Evolutionary conservation across 2,113 vertebrate species (phyloP).

Genomic region (Motacilla alba): DNA sequence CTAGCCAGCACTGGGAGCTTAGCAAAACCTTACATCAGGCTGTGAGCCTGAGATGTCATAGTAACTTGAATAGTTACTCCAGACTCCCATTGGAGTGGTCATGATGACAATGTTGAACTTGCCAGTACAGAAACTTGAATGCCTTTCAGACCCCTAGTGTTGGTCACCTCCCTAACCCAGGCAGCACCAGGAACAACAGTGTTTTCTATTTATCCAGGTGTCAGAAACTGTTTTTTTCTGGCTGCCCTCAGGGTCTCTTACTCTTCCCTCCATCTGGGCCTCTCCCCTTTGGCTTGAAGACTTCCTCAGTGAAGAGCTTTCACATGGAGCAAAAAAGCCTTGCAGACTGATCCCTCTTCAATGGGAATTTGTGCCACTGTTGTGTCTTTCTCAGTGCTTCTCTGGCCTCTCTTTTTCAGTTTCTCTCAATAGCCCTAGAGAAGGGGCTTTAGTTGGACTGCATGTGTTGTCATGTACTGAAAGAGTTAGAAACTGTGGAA

Average conservation of each 20-base stretch:
- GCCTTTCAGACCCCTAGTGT: neutral
- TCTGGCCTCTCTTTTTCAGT: neutral
- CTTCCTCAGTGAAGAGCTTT: slow-evolving; percentile 39
- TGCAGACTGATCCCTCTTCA: neutral
- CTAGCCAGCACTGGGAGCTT: neutral
- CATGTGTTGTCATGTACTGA: neutral
- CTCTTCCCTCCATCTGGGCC: neutral
- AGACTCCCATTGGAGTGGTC: neutral
- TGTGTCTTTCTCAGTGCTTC: neutral
- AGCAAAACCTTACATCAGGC: neutral
- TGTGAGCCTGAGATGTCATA: neutral
- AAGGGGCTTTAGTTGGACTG: neutral
- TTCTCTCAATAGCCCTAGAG: neutral
- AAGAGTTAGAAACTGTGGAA: neutral
- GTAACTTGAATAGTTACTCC: neutral
- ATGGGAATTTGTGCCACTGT: neutral
- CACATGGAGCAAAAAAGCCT: neutral
- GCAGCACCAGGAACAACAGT: neutral
- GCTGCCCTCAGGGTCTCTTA: neutral
- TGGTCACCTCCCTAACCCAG: neutral
- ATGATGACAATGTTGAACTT: neutral
- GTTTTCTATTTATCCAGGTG: neutral
- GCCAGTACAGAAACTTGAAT: neutral
- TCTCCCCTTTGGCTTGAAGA: slow-evolving; percentile 17
- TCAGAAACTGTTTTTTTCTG: neutral